phyloP scores from a whole-genome alignment of 2,888 invertebrate species.

The Acanthosepion lycidas region DNA sequence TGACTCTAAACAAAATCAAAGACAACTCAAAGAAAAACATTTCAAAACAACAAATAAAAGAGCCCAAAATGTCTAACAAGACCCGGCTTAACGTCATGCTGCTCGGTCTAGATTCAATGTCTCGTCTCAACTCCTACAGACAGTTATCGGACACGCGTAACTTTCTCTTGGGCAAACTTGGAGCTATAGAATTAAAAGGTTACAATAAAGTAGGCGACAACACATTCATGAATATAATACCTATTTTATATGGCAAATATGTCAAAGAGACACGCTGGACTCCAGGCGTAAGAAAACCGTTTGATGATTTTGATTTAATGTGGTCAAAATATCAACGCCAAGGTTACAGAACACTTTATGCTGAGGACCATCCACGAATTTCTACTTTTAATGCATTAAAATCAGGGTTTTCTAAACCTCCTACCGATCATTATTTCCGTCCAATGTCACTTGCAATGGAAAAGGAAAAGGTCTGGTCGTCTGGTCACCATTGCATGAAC shows the following conservation, averaged over 20 bases:
- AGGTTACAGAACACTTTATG: slow-evolving; percentile 85
- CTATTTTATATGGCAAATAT: too few species aligned
- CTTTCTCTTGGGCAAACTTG: slow-evolving; percentile 78
- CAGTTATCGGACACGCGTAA: slow-evolving; percentile 83
- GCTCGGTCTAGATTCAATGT: slow-evolving; percentile 88
- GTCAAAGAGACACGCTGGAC: slow-evolving; percentile 67
- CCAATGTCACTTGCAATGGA: slow-evolving; percentile 81
- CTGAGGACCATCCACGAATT: slow-evolving; percentile 86
- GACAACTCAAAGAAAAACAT: slow-evolving; percentile 23
- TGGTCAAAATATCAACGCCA: slow-evolving; percentile 85
- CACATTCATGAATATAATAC: slow-evolving; percentile 81
- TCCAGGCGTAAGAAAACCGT: slow-evolving; percentile 68
- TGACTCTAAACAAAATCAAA: slow-evolving; percentile 11
- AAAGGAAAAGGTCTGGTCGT: slow-evolving; percentile 59
- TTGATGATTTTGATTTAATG: slow-evolving; percentile 85
- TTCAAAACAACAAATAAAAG: too few species aligned
- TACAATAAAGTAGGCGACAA: slow-evolving; percentile 96
- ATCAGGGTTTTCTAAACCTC: slow-evolving; percentile 83
- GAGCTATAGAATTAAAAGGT: slow-evolving; percentile 85
- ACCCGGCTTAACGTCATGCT: slow-evolving; percentile 82
- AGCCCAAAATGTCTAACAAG: slow-evolving; percentile 51
- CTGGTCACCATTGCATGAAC: slow-evolving; percentile 79
- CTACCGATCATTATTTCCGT: slow-evolving; percentile 88
- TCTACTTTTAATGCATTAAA: slow-evolving; percentile 87
- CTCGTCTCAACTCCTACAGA: slow-evolving; percentile 87